phyloP scores from a whole-genome alignment of 2,113 vertebrate genomes.

The Catharus bicknelli region DNA sequence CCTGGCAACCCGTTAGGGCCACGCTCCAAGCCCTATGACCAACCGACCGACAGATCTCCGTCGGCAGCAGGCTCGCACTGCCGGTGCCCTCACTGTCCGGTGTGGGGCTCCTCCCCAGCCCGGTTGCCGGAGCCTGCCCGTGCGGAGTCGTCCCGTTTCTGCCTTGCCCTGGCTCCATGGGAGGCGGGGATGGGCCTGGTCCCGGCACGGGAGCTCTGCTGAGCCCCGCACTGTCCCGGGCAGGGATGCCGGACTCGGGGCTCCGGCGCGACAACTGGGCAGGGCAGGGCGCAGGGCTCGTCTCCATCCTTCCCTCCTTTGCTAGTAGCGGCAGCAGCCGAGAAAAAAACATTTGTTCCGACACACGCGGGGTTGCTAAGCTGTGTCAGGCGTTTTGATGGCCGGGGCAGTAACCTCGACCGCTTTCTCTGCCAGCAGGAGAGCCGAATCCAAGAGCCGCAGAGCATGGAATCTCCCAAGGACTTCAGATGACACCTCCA shows the following conservation, averaged over 20 bases:
- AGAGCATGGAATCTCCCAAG: not conserved
- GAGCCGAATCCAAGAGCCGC: not conserved
- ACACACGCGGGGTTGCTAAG: not conserved
- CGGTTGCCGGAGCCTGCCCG: not conserved
- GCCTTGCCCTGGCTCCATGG: not conserved
- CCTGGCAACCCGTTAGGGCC: not conserved
- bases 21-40: not conserved
- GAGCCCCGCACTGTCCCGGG: not conserved
- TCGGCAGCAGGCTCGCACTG: not conserved
- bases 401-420: not conserved
- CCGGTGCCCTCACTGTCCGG: not conserved
- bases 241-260: not conserved
- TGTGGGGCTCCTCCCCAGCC: not conserved
- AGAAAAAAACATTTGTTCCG: not conserved
- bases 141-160: accelerated
- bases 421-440: not conserved
- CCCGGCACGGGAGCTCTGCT: accelerated
- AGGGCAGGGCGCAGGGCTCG: not conserved
- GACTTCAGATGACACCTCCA: not conserved
- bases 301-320: not conserved
- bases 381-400: conserved; percentile 17
- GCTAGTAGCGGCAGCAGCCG: not conserved
- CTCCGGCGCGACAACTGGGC: not conserved
- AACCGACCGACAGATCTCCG: not conserved
- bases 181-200: accelerated